Conservation (phyloP, 2,888 invertebrate genomes). For the Apamea monoglypha region DNA sequence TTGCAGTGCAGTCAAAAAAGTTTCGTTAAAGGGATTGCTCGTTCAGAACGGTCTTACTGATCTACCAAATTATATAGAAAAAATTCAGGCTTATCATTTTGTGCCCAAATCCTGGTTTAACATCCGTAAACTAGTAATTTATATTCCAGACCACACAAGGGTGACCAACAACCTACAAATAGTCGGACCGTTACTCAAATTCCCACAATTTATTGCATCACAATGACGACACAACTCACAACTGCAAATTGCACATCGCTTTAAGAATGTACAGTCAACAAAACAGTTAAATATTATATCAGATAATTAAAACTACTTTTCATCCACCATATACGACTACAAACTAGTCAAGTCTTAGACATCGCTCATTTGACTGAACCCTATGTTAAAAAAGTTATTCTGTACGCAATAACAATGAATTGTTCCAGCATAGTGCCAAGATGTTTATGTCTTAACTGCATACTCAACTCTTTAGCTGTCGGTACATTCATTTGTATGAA, state of each 20-base stretch:
- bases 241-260: constrained; percentile 67
- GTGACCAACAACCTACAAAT: constrained; percentile 51
- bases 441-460: constrained; percentile 17
- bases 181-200: constrained; percentile 58
- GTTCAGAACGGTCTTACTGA: background rate
- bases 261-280: constrained; percentile 67
- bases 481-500: constrained; percentile 83
- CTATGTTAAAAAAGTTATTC: background rate
- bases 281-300: background rate
- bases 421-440: background rate
- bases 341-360: background rate
- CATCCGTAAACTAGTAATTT: constrained; percentile 30
- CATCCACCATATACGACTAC: background rate
- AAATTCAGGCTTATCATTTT: background rate
- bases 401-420: background rate
- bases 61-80: background rate
- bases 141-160: constrained; percentile 47
- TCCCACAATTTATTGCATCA: constrained; percentile 64
- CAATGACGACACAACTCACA: constrained; percentile 72
- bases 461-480: constrained; percentile 3
- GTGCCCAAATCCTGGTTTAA: constrained; percentile 2
- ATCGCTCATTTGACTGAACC: background rate
- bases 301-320: background rate
- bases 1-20: constrained; percentile 4
- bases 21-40: background rate